These are phyloP conservation scores for Ennomos quercinarius DNA, from an alignment of 2,888 invertebrate genomes.

Conservation along the genomic window DNA sequence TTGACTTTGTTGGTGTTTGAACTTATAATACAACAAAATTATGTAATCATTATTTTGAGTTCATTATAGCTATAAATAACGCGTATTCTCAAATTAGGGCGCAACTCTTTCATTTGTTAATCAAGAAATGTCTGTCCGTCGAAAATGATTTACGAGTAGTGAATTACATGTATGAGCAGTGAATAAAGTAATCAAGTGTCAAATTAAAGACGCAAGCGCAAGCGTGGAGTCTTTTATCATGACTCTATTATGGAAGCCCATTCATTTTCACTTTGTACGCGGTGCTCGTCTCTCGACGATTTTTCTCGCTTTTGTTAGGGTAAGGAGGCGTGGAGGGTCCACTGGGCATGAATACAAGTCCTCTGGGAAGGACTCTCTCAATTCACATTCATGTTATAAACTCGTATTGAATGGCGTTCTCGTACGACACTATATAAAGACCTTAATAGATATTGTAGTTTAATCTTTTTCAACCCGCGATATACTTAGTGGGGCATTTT, in stretches of 20 bases:
- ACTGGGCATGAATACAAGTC: conserved; percentile 62
- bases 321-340: conserved; percentile 57
- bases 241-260: conserved; percentile 57
- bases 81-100: conserved; percentile 16
- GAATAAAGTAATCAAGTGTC: conserved; percentile 79
- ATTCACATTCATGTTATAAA: conserved; percentile 47
- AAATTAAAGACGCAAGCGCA: conserved; percentile 67
- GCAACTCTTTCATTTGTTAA: conserved; percentile 26
- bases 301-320: conserved; percentile 66
- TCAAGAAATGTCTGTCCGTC: conserved; percentile 32
- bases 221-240: conserved; percentile 54
- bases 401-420: conserved; percentile 32
- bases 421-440: conserved; percentile 17
- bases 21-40: conserved; percentile 1
- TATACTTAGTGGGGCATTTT: no score
- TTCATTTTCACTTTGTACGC: conserved; percentile 70
- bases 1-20: background rate
- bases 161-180: conserved; percentile 62
- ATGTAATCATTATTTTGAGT: conserved; percentile 9
- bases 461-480: conserved; percentile 2
- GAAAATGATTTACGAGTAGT: conserved; percentile 58
- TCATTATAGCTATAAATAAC: conserved; percentile 3
- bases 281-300: conserved; percentile 64
- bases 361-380: conserved; percentile 51
- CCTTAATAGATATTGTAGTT: conserved; percentile 25